Conservation (phyloP, 2,888 invertebrate species). For the Athalia circularis region DNA sequence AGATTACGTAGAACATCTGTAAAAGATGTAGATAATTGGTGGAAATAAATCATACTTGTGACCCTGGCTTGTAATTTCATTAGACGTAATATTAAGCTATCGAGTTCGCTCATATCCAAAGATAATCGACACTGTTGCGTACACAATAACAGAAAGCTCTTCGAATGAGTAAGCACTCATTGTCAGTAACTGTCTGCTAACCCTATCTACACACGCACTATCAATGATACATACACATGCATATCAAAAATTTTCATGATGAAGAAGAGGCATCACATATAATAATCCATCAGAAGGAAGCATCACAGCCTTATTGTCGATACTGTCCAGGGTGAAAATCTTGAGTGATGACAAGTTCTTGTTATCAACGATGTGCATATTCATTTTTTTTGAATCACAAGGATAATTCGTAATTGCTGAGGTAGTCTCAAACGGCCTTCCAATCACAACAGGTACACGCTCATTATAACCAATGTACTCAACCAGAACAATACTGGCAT, state of each 20-base stretch:
- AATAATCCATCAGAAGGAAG: not conserved
- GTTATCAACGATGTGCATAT: conserved; percentile 3
- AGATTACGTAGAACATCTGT: conserved; percentile 3
- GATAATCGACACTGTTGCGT: too few species aligned
- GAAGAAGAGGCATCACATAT: not conserved
- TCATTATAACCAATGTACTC: conserved; percentile 38
- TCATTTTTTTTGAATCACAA: conserved; percentile 32
- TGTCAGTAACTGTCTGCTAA: too few species aligned
- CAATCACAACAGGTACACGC: conserved; percentile 23
- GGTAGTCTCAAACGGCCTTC: conserved; percentile 23
- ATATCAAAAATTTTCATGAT: not conserved
- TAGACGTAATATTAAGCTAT: too few species aligned
- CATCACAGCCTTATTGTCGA: conserved; percentile 3
- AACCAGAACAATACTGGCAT: conserved; percentile 27
- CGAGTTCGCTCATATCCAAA: too few species aligned
- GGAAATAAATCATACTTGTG: too few species aligned
- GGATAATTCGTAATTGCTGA: conserved; percentile 37
- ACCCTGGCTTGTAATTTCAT: too few species aligned
- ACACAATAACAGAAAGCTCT: too few species aligned
- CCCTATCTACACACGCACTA: too few species aligned
- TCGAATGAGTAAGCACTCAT: too few species aligned
- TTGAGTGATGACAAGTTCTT: not conserved
- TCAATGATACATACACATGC: too few species aligned
- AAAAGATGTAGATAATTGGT: not conserved
- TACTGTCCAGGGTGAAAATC: not conserved